Base-by-base conservation (phyloP, 2,797 vertebrate species). In the Falco rusticolus region DNA sequence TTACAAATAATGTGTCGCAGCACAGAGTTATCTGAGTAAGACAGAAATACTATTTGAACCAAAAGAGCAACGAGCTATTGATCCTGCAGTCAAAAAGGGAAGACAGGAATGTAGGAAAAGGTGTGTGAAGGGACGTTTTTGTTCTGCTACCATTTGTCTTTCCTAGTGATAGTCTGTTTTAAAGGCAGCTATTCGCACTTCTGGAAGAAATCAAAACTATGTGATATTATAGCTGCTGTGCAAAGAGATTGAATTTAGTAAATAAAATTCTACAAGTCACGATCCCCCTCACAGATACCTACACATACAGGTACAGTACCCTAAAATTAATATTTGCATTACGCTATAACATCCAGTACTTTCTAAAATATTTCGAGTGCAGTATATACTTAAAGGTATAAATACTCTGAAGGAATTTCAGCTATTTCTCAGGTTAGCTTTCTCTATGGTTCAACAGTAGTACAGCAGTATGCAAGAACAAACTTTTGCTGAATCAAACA, bases 41-140 rank as follows among this genome's bases (percentile, higher is more conserved):
- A 90, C 66, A 97, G 88, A 92, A 80, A 47, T 81, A 93, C 65
- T 93, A 37, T 71, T 92, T 95, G 87, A 91, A 61, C n/a, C 80
- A 92, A 84, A 37, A 80, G 47, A 95, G 88, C 89, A 87, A 84
- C 33, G 72, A 79, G 85, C 76, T 96, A 96, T 94, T 90, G 97
- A 97, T 97, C 71, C 89, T 54, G 17, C 65, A 96, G 80, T 63
- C 68, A 87, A 51, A 92, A 84, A 88, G 69, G 33, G 85, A 96
- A 82, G 76, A 59, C 41, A 12, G 10, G 53, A 91, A 64, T 24
- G 37, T 10, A 65, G 70, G 70, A 88, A 83, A 63, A 88, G 48
- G 71, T 65, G 48, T 60, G 80, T 57, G 90, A 97, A 93, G 48
- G 79, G 54, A 80, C 80, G 41, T 93, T 78, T 93, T 92, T 95